These are phyloP conservation scores for Psix sp. DNA, from an alignment of 1,140 invertebrate genomes.

Conservation along the genomic window DNA sequence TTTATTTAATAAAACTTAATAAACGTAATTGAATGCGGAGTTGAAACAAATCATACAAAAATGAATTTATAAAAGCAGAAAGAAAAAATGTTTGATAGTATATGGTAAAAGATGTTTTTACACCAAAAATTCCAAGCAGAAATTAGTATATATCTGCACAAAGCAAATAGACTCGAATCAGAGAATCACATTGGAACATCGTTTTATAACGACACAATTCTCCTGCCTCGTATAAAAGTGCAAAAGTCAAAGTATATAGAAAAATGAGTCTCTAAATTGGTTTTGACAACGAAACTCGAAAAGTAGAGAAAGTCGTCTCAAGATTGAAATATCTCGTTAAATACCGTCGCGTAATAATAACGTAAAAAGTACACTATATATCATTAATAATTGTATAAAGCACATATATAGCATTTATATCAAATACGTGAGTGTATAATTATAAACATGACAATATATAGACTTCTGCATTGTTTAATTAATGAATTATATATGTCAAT, in stretches of 20 bases:
- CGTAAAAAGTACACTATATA: neutral
- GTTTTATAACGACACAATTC: neutral
- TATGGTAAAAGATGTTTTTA: neutral
- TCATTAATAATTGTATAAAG: too few relatives aligned
- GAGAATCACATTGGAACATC: too few relatives aligned
- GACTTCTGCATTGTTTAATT: too few relatives aligned
- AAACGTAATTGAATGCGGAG: neutral
- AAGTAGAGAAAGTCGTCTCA: neutral
- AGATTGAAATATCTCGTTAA: slow-evolving; percentile 17
- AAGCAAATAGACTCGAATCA: too few relatives aligned
- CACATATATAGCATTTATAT: too few relatives aligned
- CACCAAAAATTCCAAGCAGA: neutral
- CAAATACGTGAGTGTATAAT: too few relatives aligned
- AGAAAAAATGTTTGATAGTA: neutral
- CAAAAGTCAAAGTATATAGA: too few relatives aligned
- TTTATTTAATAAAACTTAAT: too few relatives aligned
- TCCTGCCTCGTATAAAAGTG: neutral
- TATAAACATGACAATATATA: too few relatives aligned
- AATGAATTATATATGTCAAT: too few relatives aligned
- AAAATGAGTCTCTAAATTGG: neutral
- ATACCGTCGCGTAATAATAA: neutral
- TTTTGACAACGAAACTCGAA: neutral
- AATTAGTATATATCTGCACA: too few relatives aligned
- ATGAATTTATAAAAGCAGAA: neutral
- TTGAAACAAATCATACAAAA: too few relatives aligned